These are phyloP conservation scores for Indicator maculatus DNA, from an alignment of 2,113 vertebrate species.

Conservation along the genomic window DNA sequence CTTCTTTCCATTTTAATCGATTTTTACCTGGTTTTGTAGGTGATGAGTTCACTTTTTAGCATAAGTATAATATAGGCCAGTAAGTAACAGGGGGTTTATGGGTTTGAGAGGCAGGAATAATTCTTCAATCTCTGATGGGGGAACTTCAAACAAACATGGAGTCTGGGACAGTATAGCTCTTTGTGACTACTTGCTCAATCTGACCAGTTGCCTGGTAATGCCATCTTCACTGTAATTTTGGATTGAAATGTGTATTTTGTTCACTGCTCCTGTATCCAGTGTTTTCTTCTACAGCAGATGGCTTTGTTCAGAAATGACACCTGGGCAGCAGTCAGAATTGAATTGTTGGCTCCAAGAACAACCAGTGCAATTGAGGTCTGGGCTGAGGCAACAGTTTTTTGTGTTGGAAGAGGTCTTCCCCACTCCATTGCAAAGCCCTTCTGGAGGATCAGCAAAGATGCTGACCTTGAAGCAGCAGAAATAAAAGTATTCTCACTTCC, in stretches of 20 bases:
- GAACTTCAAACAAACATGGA: background rate
- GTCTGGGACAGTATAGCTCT: background rate
- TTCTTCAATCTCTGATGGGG: background rate
- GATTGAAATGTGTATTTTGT: background rate
- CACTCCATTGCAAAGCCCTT: background rate
- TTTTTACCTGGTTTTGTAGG: slow-evolving; percentile 50
- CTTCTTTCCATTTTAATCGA: slow-evolving; percentile 2
- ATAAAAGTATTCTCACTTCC: background rate
- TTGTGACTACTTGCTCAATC: background rate
- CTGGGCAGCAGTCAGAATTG: background rate
- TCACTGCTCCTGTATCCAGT: background rate
- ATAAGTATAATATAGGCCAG: slow-evolving; percentile 55
- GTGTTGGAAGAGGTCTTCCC: background rate
- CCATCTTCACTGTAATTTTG: background rate
- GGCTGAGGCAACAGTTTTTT: background rate
- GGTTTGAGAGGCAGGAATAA: background rate
- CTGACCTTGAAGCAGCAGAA: background rate
- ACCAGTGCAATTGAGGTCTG: background rate
- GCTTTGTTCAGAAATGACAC: background rate
- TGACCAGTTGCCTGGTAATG: background rate
- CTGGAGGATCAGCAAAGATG: background rate
- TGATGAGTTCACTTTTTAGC: slow-evolving; percentile 39
- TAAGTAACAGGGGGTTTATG: background rate
- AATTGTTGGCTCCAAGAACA: background rate
- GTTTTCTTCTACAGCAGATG: background rate